phyloP scores from a whole-genome alignment of 1,140 invertebrate species.

The Eurosta solidaginis region DNA sequence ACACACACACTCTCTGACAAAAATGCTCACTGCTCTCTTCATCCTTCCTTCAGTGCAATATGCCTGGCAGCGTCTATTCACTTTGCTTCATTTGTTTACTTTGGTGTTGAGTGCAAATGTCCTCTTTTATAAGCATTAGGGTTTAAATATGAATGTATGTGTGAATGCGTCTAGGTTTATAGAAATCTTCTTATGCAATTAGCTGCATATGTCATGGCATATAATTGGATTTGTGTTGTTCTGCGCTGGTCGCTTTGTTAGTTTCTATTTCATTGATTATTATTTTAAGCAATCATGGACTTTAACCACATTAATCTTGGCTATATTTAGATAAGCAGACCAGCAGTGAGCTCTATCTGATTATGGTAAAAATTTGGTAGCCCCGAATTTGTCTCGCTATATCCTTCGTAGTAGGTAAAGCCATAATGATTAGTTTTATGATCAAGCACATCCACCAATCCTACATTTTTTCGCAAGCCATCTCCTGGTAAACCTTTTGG shows the following conservation, averaged over 20 bases:
- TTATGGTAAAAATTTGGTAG: no score
- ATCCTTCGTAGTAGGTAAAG: no score
- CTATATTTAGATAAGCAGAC: no score
- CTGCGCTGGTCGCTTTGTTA: not conserved
- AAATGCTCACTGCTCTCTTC: not conserved
- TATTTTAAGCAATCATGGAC: no score
- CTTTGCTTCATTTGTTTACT: not conserved
- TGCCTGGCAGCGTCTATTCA: not conserved
- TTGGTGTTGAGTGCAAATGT: not conserved
- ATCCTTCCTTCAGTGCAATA: not conserved
- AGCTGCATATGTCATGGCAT: slow-evolving; percentile 20
- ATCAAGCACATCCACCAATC: no score
- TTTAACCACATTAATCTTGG: no score
- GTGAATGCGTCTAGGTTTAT: not conserved
- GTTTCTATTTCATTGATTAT: not conserved
- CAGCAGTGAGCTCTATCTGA: no score
- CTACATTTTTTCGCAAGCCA: no score
- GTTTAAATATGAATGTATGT: not conserved
- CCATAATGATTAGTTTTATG: no score
- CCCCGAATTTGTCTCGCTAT: no score
- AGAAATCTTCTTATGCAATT: slow-evolving; percentile 24
- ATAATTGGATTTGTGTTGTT: slow-evolving; percentile 26
- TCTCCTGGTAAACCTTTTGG: no score
- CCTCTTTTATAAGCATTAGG: not conserved
- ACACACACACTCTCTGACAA: not conserved